Conservation (phyloP, 1,140 invertebrate species). For the Aradophagus sp. region DNA sequence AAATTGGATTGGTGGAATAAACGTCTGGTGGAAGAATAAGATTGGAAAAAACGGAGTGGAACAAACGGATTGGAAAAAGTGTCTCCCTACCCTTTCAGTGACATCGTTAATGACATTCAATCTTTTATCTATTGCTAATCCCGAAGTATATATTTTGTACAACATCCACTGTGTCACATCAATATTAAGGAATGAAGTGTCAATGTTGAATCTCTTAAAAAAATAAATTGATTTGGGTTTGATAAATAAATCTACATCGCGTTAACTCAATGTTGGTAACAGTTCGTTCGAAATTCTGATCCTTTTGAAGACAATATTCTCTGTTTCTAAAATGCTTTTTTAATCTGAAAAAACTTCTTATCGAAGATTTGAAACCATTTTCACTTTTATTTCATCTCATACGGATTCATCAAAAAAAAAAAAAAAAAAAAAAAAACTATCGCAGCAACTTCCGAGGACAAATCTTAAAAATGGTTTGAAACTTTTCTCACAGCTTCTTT, state of each 20-base stretch:
- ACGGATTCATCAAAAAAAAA: conserved; percentile 23
- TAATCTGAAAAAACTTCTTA: too few species aligned
- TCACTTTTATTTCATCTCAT: not conserved
- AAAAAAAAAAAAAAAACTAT: too few species aligned
- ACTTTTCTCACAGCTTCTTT: conserved; percentile 36
- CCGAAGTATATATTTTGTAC: not conserved
- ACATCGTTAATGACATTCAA: not conserved
- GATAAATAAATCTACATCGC: not conserved
- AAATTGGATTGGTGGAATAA: too few species aligned
- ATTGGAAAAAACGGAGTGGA: too few species aligned
- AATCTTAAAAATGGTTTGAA: conserved; percentile 34
- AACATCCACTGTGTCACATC: not conserved
- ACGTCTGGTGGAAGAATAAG: too few species aligned
- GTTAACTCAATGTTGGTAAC: not conserved
- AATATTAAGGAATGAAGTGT: conserved; percentile 1
- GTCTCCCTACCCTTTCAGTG: too few species aligned
- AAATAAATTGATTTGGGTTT: not conserved
- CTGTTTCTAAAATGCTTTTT: too few species aligned
- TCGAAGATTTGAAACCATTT: too few species aligned
- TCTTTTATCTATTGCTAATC: not conserved
- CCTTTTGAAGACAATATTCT: not conserved
- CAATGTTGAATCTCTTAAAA: not conserved
- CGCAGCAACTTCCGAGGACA: conserved; percentile 26
- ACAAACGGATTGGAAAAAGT: too few species aligned
- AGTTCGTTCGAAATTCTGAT: not conserved